Conservation (phyloP, 2,888 invertebrate species). For the Cephus spinipes region DNA sequence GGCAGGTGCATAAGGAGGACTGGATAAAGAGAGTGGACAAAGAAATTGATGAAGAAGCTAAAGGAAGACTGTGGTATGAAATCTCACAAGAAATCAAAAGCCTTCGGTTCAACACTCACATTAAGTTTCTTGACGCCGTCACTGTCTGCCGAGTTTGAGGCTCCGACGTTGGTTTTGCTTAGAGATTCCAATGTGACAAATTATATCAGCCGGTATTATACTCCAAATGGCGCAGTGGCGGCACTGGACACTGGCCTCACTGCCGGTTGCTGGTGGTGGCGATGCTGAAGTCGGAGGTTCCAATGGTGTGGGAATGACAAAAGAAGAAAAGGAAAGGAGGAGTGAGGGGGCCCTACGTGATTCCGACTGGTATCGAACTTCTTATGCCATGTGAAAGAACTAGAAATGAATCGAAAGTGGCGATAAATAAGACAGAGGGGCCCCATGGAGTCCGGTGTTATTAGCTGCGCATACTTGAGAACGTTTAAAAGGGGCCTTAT, state of each 20-base stretch:
- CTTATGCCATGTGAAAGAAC: neutral
- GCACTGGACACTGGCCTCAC: neutral
- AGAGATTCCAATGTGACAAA: neutral
- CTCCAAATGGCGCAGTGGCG: neutral
- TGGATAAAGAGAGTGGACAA: neutral
- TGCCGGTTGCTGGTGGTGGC: neutral
- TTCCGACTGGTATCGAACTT: neutral
- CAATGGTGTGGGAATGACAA: neutral
- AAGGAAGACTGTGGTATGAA: neutral
- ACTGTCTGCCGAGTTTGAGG: neutral
- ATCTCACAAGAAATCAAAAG: neutral
- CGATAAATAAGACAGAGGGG: slow-evolving; percentile 7
- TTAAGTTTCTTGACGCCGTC: neutral
- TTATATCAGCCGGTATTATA: neutral
- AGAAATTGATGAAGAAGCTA: neutral
- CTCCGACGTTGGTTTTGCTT: neutral
- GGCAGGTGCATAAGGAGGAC: neutral
- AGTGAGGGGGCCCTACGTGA: neutral
- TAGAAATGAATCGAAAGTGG: neutral
- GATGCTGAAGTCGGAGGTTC: neutral
- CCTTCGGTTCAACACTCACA: neutral
- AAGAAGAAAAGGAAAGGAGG: neutral
- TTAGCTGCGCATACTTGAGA: neutral
- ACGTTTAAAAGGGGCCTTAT: neutral
- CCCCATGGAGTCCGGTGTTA: neutral